phyloP scores from a whole-genome alignment of 1,140 invertebrate genomes.

The Belonocnema kinseyi region DNA sequence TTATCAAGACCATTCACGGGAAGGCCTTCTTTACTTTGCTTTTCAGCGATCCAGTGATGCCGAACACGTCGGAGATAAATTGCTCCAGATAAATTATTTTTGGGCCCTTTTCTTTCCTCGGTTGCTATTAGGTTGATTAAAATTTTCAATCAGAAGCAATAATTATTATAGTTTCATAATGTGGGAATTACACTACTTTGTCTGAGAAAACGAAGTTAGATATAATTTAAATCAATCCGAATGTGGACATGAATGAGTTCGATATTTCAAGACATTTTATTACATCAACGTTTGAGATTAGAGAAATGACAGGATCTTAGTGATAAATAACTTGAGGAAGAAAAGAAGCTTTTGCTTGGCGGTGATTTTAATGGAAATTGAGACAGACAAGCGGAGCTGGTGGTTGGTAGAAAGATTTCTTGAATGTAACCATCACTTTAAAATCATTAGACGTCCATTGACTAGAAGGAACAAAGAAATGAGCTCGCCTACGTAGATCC shows the following conservation, averaged over 20 bases:
- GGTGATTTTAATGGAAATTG: slow-evolving; percentile 20
- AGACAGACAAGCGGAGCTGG: neutral
- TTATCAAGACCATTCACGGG: neutral
- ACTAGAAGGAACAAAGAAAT: slow-evolving; percentile 14
- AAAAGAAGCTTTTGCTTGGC: neutral
- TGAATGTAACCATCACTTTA: slow-evolving; percentile 1
- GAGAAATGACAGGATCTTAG: too few species aligned
- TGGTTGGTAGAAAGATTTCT: neutral
- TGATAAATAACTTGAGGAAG: too few species aligned
- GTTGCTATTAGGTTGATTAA: too few species aligned
- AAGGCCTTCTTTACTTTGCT: slow-evolving; percentile 1
- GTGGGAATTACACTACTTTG: too few species aligned
- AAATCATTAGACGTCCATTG: slow-evolving; percentile 29
- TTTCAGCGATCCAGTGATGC: neutral
- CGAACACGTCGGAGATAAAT: neutral
- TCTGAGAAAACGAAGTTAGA: too few species aligned
- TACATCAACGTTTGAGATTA: too few species aligned
- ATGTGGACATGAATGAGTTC: too few species aligned
- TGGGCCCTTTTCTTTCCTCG: neutral
- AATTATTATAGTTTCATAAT: too few species aligned
- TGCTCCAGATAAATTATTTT: slow-evolving; percentile 6
- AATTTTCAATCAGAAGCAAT: too few species aligned
- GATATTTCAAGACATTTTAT: too few species aligned
- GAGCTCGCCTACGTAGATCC: slow-evolving; percentile 13
- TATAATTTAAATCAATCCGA: too few species aligned